phyloP scores from a whole-genome alignment of 2,888 invertebrate genomes.

The Scotopteryx bipunctaria region DNA sequence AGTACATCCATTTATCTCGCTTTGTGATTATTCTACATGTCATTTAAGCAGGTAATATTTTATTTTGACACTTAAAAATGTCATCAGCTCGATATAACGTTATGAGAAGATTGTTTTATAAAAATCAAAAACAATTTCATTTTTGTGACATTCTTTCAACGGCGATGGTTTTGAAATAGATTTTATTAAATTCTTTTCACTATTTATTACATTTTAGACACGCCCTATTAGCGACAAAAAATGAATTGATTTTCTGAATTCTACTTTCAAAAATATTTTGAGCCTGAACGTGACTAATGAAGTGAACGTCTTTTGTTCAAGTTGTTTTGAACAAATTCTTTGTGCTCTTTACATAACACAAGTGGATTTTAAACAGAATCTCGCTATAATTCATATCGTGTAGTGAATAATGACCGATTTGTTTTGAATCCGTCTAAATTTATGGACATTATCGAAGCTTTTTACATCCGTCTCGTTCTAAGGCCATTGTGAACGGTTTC shows the following conservation, averaged over 20 bases:
- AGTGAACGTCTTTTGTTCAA: conserved; percentile 61
- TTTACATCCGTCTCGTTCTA: conserved; percentile 78
- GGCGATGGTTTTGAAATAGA: conserved; percentile 5
- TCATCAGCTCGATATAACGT: conserved; percentile 16
- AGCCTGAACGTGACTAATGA: conserved; percentile 75
- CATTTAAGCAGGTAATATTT: conserved; percentile 17
- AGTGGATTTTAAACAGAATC: conserved; percentile 75
- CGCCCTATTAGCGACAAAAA: conserved; percentile 51
- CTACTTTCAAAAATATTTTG: conserved; percentile 35
- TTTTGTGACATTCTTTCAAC: neutral
- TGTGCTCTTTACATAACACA: conserved; percentile 68
- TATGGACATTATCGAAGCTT: conserved; percentile 77
- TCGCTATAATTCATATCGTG: conserved; percentile 78
- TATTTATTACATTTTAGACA: conserved; percentile 10
- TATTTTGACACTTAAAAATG: conserved; percentile 29
- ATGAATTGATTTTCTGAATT: conserved; percentile 21
- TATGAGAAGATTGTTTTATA: conserved; percentile 9
- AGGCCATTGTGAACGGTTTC: conserved; percentile 78
- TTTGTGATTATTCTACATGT: conserved; percentile 3
- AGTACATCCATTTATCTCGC: conserved; percentile 3
- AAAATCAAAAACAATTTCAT: conserved; percentile 15
- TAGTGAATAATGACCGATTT: conserved; percentile 84
- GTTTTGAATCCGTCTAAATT: conserved; percentile 82
- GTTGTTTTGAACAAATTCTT: conserved; percentile 64
- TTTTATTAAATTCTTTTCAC: conserved; percentile 8